Conservation (phyloP, 2,888 invertebrate species). For the Autographa gamma region DNA sequence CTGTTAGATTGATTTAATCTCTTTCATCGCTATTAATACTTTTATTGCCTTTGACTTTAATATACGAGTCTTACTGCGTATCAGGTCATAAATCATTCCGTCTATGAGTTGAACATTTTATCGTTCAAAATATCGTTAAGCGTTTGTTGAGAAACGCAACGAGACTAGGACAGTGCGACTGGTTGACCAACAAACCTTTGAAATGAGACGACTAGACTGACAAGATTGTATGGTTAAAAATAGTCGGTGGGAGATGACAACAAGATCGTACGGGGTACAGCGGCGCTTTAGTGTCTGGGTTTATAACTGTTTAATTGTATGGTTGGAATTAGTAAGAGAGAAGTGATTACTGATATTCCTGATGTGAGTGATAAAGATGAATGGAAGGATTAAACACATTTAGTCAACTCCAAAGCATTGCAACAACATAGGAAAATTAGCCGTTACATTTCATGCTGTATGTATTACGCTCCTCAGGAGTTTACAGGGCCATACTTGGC, state of each 20-base stretch:
- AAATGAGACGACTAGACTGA: slow-evolving; percentile 48
- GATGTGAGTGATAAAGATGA: neutral
- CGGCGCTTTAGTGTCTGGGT: slow-evolving; percentile 27
- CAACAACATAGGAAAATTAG: too few species aligned
- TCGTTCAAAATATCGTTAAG: slow-evolving; percentile 34
- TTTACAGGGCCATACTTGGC: too few species aligned
- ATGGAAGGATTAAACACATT: too few species aligned
- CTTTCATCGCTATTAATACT: neutral
- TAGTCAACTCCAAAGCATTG: too few species aligned
- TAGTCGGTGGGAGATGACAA: slow-evolving; percentile 49
- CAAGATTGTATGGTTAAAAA: slow-evolving; percentile 44
- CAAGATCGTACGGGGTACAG: slow-evolving; percentile 35
- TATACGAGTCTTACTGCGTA: neutral
- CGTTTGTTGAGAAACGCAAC: slow-evolving; percentile 42
- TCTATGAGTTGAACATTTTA: neutral
- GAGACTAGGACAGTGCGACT: slow-evolving; percentile 43
- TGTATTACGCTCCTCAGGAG: too few species aligned
- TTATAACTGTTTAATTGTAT: slow-evolving; percentile 3
- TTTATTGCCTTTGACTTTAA: too few species aligned
- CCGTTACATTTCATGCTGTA: too few species aligned
- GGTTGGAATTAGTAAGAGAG: neutral
- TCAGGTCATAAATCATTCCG: neutral
- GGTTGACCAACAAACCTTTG: slow-evolving; percentile 56
- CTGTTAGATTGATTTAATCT: neutral
- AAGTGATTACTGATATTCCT: neutral